Base-by-base conservation (phyloP, 2,797 vertebrate genomes). In the Botia almorhae region DNA sequence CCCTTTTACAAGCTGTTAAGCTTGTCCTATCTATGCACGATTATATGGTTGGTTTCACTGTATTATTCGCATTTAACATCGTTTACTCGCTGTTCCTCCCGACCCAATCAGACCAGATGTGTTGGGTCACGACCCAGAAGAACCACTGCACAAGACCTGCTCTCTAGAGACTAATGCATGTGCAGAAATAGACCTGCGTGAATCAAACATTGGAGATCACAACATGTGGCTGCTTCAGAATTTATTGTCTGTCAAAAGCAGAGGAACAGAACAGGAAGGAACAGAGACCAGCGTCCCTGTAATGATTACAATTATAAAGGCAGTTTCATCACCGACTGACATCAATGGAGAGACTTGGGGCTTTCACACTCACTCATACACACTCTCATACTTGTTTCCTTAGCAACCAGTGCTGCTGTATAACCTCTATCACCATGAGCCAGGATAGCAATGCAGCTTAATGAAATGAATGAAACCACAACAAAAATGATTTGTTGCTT, bases 241-340 rank as follows among this genome's bases (percentile, higher is more conserved):
- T 33, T 36, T 61, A 50, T 23, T 51, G 0, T 51, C 21, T 46
- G 73, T 43, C 14, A 17, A 69, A 56, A 39, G 12, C 50, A 21
- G 33, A 48, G 64, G 19, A 48, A 29, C 69, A 82, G 48, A 81
- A 60, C 70, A 69, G 36, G 53, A 74, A 78, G 46, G 29, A 50
- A 43, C 61, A 78, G 36, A 58, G 53, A 76, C 58, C 69, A 56
- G 21, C 77, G 69, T 14, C 50, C 69, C 26, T 74, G 36, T 36
- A 80, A 76, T 83, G 39, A 81, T 83, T 39, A 81, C 33, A 76
- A 75, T 83, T 81, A 43, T 39, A 71, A 65, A 1, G 36, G 16
- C 29, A 23, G 50, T 26, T 68, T 81, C 53, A 81, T 71, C 69
- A 67, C 51, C 74, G 75, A 65, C 71, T 48, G 14, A 50, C 73